phyloP scores from a whole-genome alignment of 2,797 vertebrate genomes.

The Silurus aristotelis region DNA sequence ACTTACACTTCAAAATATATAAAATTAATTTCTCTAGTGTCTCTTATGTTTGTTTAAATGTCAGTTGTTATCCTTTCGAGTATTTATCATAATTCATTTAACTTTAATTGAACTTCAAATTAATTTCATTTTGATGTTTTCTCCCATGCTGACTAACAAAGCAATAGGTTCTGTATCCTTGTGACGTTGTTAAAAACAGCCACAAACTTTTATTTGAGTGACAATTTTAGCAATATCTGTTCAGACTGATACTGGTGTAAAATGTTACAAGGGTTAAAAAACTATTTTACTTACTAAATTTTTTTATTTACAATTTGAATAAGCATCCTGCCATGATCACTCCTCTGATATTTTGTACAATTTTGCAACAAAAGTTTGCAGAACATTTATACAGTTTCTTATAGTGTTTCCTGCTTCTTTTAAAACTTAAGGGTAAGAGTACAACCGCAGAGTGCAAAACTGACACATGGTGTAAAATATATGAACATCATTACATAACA shows the following conservation, averaged over 20 bases:
- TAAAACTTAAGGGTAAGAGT: background rate
- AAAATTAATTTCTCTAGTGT: constrained; percentile 10
- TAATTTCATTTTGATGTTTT: background rate
- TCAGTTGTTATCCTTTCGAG: background rate
- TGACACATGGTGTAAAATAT: constrained; percentile 25
- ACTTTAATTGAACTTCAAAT: background rate
- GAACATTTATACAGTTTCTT: background rate
- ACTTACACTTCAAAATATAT: constrained; percentile 1
- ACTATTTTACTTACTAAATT: too few species aligned
- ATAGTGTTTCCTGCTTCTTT: background rate
- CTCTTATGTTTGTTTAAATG: background rate
- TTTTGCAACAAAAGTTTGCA: constrained; percentile 9
- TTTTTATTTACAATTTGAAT: background rate
- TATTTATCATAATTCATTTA: background rate
- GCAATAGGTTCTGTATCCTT: background rate
- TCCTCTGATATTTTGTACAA: background rate
- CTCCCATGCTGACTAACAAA: background rate
- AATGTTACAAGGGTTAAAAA: background rate
- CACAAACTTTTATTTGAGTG: background rate
- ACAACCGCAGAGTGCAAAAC: constrained; percentile 5
- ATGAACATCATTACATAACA: constrained; percentile 26
- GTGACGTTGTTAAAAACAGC: background rate
- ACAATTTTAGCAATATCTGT: background rate
- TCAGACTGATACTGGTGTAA: background rate
- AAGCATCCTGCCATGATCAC: background rate